These are phyloP conservation scores for Montipora sp. DNA, from an alignment of 64 coral and sea anemone genomes.

Conservation along the genomic window DNA sequence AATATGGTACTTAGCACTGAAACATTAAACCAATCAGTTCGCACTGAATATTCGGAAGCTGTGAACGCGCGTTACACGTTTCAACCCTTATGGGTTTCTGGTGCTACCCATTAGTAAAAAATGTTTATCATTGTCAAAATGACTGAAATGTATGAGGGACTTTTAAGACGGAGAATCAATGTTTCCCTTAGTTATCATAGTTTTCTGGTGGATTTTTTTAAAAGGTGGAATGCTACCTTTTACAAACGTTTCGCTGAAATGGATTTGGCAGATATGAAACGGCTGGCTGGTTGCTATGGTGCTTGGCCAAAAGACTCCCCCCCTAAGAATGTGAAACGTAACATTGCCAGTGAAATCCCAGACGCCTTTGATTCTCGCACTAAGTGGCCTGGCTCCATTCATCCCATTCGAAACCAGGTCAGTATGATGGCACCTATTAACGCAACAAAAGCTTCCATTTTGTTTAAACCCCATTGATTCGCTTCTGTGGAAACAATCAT, in stretches of 20 bases:
- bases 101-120: too few species aligned
- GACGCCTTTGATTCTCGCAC: slow-evolving; percentile 60
- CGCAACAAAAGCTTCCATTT: not conserved
- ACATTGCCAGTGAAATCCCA: slow-evolving; percentile 49
- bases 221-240: slow-evolving; percentile 69
- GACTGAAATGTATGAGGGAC: too few species aligned
- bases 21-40: too few species aligned
- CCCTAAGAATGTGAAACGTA: not conserved
- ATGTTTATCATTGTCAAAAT: too few species aligned
- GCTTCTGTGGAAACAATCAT: too few species aligned
- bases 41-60: too few species aligned
- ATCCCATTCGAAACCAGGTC: slow-evolving; percentile 82
- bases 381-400: slow-evolving; percentile 80
- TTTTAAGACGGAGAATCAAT: too few species aligned
- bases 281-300: slow-evolving; percentile 43
- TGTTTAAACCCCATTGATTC: not conserved
- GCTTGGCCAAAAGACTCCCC: slow-evolving; percentile 37
- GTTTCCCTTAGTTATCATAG: too few species aligned
- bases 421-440: not conserved
- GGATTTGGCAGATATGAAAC: slow-evolving; percentile 50
- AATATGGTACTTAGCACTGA: too few species aligned
- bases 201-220: not conserved
- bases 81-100: too few species aligned
- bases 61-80: too few species aligned
- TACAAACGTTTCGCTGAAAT: slow-evolving; percentile 61